Evolutionary conservation across 2,888 invertebrate species (phyloP).

Genomic region (Dolichomitus sp.): DNA sequence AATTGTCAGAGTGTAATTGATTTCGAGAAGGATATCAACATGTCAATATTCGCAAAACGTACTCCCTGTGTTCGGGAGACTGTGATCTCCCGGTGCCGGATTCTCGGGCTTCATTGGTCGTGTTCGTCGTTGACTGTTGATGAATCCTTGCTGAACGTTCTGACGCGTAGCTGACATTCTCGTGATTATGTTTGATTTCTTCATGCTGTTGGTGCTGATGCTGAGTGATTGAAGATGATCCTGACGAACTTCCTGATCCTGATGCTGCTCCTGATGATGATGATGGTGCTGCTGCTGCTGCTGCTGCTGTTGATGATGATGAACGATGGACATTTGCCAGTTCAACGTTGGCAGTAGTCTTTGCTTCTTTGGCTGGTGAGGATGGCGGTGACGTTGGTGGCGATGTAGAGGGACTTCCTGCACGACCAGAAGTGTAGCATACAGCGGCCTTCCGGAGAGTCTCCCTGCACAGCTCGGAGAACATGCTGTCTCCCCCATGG

Average conservation of each 20-base stretch:
- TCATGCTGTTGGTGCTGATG: slow-evolving; percentile 57
- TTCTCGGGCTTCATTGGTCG: slow-evolving; percentile 69
- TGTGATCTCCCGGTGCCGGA: slow-evolving; percentile 68
- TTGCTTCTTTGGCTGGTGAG: slow-evolving; percentile 83
- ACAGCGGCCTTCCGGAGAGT: slow-evolving; percentile 87
- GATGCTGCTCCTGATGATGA: slow-evolving; percentile 53
- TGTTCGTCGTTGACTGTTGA: slow-evolving; percentile 59
- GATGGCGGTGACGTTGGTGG: slow-evolving; percentile 85
- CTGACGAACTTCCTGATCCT: slow-evolving; percentile 45
- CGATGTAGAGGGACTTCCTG: slow-evolving; percentile 84
- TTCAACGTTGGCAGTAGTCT: slow-evolving; percentile 78
- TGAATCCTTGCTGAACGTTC: slow-evolving; percentile 59
- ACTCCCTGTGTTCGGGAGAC: slow-evolving; percentile 78
- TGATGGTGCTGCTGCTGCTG: slow-evolving; percentile 26
- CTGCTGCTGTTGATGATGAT: slow-evolving; percentile 60
- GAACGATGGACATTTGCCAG: slow-evolving; percentile 80
- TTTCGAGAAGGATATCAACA: not conserved
- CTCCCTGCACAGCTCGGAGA: slow-evolving; percentile 88
- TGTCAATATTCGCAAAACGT: slow-evolving; percentile 71
- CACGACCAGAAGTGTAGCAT: slow-evolving; percentile 85
- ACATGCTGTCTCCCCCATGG: slow-evolving; percentile 86
- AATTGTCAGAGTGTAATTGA: not conserved
- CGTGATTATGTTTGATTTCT: slow-evolving; percentile 51
- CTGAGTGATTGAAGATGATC: slow-evolving; percentile 58
- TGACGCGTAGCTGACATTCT: slow-evolving; percentile 47